Conservation (phyloP, 1,140 invertebrate species). For the Hesperophylax magnus region DNA sequence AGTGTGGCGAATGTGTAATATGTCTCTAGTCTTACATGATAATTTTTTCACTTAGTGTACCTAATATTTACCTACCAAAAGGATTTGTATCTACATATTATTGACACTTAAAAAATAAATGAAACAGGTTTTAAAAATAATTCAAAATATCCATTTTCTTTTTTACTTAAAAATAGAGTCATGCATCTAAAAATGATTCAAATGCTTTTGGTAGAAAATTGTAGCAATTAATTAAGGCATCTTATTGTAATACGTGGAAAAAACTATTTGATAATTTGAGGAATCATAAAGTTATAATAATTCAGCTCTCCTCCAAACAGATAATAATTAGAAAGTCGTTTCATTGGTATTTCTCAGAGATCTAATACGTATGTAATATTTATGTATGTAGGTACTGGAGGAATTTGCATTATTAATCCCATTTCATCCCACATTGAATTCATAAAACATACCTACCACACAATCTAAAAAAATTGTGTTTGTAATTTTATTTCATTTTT, state of each 20-base stretch:
- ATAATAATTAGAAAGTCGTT: slow-evolving; percentile 12
- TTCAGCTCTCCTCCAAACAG: not conserved
- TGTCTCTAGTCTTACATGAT: slow-evolving; percentile 46
- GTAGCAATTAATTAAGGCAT: not conserved
- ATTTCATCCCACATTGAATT: too few species aligned
- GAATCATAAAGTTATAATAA: not conserved
- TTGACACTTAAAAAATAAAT: too few species aligned
- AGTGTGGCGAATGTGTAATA: slow-evolving; percentile 37
- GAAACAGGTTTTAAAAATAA: too few species aligned
- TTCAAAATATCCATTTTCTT: too few species aligned
- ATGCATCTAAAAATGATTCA: not conserved
- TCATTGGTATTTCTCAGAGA: slow-evolving; percentile 19
- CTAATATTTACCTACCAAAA: slow-evolving; percentile 24
- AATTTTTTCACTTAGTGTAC: slow-evolving; percentile 48
- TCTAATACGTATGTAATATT: not conserved
- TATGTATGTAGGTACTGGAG: not conserved
- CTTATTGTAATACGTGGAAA: not conserved
- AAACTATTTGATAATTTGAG: not conserved
- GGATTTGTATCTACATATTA: not conserved
- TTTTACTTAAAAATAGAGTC: too few species aligned
- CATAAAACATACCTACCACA: too few species aligned
- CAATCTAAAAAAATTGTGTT: too few species aligned
- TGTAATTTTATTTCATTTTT: too few species aligned
- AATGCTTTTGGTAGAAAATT: not conserved
- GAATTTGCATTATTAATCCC: too few species aligned